Base-by-base conservation (phyloP, 2,113 vertebrate species). In the Nycticebus coucang region DNA sequence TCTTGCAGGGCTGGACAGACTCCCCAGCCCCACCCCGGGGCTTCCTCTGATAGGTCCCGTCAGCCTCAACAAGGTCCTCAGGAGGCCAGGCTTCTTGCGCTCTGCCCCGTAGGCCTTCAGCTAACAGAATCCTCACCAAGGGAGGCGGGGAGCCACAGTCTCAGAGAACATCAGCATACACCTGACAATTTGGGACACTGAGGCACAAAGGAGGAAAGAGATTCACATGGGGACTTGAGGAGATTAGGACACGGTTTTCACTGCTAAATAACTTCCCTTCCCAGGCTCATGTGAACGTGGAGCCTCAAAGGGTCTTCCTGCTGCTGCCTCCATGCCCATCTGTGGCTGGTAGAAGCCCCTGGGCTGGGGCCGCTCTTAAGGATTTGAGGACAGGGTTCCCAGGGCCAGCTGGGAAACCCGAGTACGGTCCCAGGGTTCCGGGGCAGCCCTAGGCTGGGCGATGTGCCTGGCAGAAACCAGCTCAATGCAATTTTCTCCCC, bases 401-500 rank as follows among this genome's bases (percentile, higher is more conserved):
- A 19, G 18, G 84, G 33, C 50, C 62, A 86, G 78, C 62, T 86
- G 59, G 93, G 91, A 91, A 96, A 66, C 59, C 64, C 93, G 45
- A 72, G 26, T 79, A 71, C 45, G 91, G 93, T 94, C 84, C 69
- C 75, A 71, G 77, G 84, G 86, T 75, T 57, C 30, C 45, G 30
- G 18, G 94, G 68, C 74, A 92, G 72, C 68, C 41, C 66, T 60
- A 64, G 45, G 68, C 74, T 71, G 75, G 89, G 92, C 55, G 2
- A 10, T 21, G 9, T 75, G 64, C 83, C 75, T 0, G 0, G 69
- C 57, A 94, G 93, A 95, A 81, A 89, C 53, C 33, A 91, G 53
- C 91, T 80, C 89, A 86, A 89, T 94, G 91, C 92, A 93, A 92
- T 94, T 96, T 95, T 95, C 95, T 95, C 45, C 41, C 33, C 79